Evolutionary conservation across 2,113 vertebrate species (phyloP), one percentile per base, ranked within the genome.

Genomic region (Hassar affinis): DNA sequence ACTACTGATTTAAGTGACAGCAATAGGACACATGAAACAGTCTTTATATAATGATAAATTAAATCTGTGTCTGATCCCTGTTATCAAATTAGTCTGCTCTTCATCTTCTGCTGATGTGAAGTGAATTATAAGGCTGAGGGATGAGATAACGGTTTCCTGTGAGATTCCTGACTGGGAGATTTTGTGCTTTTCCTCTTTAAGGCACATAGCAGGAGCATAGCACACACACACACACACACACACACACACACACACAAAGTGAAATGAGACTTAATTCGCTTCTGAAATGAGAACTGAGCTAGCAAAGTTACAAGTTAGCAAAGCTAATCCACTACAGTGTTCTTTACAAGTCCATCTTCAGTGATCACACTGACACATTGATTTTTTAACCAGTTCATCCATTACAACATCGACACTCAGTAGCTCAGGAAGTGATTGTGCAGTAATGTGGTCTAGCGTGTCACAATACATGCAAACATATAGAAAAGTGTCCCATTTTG

Each of bases 61-160:
- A n/a, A 78, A 42, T 42, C 49, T 22, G 49, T 20, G 18, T 22
- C 33, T 59, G 76, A 78, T 78, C 42, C 56, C 76, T 45, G 33
- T 61, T 59, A 78, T 59, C 22, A n/a, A 59, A 78, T 59, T 22
- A 61, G 54, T 35, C 76, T 35, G 54, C 56, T 59, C 76, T 78
- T 78, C 76, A 45, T 78, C 11, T 78, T 45, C 18, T 38, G 27
- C 59, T 66, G 78, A 80, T 49, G 38, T 42, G 38, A 76, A 74
- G 11, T 86, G 66, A 81, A 79, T 47, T 75, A 78, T 81, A 66
- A 76, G 45, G 17, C 54, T 61, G 38, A 52, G 17, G 33, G 59
- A 85, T 87, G 68, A 86, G 68, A 80, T 78, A 84, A 47, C 56
- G 45, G 79, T 86, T 89, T 87, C 82, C 84, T 82, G 69, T 80